Percentiles rank a stretch among this genome's conserved stretches.
Evolutionary conservation across 92 coral and sea anemone genomes (phyloP).

Genomic region (Virgularia gustaviana): DNA sequence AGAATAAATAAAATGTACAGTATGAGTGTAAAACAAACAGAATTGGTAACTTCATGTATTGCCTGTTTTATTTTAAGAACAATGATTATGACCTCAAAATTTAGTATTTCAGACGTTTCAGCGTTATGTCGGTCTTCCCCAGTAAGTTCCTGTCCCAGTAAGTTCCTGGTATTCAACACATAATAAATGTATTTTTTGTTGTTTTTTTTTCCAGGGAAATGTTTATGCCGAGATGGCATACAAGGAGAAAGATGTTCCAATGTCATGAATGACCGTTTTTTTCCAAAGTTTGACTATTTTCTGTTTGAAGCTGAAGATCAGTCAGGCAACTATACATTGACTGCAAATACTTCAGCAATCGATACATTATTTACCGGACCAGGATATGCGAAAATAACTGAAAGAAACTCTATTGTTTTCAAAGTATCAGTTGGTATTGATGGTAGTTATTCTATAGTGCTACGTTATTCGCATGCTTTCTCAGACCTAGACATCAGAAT

Average conservation of each 20-base stretch:
- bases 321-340: conserved; percentile 57
- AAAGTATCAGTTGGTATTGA: conserved; percentile 41
- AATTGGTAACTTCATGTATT: too few relatives aligned
- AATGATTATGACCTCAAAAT: too few relatives aligned
- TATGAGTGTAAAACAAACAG: too few relatives aligned
- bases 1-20: too few relatives aligned
- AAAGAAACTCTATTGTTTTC: conserved; percentile 58
- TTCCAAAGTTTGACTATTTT: conserved; percentile 57
- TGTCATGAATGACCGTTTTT: conserved; percentile 58
- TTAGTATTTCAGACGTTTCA: too few relatives aligned
- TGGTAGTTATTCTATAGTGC: conserved; percentile 33
- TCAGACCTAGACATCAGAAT: conserved; percentile 42
- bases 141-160: too few relatives aligned
- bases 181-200: too few relatives aligned
- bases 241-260: conserved; percentile 68
- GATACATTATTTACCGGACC: conserved; percentile 72
- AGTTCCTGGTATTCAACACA: too few relatives aligned
- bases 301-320: conserved; percentile 78
- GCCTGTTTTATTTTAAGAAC: too few relatives aligned
- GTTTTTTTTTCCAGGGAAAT: conserved; percentile 68
- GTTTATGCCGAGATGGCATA: conserved; percentile 71
- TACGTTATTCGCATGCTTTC: conserved; percentile 60
- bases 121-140: too few relatives aligned
- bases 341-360: conserved; percentile 61
- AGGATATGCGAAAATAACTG: conserved; percentile 66